These are phyloP conservation scores for Eumerus sabulonum DNA, from an alignment of 2,888 invertebrate genomes.

Conservation along the genomic window DNA sequence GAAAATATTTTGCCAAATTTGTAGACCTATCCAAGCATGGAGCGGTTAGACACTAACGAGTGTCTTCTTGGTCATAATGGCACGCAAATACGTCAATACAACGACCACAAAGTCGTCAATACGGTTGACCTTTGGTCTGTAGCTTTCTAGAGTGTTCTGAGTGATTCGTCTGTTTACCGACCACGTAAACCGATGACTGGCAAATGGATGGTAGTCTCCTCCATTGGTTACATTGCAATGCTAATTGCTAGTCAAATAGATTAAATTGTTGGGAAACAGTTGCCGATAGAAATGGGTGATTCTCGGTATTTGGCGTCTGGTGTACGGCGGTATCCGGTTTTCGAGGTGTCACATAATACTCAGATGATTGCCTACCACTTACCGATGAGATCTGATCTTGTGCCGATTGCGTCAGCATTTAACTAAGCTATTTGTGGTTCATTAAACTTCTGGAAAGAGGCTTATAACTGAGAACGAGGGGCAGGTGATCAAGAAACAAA, in stretches of 20 bases:
- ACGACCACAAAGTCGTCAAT: not conserved
- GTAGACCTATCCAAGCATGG: not conserved
- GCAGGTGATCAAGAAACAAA: not conserved
- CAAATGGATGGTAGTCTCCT: not conserved
- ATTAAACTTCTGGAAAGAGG: not conserved
- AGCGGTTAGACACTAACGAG: not conserved
- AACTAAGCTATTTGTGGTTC: not conserved
- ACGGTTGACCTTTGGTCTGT: conserved; percentile 3
- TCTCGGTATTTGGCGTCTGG: too few relatives aligned
- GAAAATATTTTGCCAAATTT: not conserved
- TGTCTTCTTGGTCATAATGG: not conserved
- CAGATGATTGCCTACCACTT: not conserved
- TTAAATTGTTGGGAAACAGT: not conserved
- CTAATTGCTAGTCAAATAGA: conserved; percentile 9
- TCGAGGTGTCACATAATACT: not conserved
- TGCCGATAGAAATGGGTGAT: not conserved
- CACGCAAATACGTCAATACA: not conserved
- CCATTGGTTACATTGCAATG: not conserved
- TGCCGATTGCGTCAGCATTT: conserved; percentile 1
- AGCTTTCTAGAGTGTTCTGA: not conserved
- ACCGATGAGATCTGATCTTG: conserved; percentile 3
- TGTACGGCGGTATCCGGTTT: not conserved
- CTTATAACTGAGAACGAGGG: not conserved
- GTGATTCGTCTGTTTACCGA: conserved; percentile 1
- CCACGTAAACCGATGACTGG: not conserved